Percentiles rank a stretch among this genome's conserved stretches.
These are phyloP conservation scores for Samia ricini DNA, from an alignment of 1,140 invertebrate species.

Conservation along the genomic window DNA sequence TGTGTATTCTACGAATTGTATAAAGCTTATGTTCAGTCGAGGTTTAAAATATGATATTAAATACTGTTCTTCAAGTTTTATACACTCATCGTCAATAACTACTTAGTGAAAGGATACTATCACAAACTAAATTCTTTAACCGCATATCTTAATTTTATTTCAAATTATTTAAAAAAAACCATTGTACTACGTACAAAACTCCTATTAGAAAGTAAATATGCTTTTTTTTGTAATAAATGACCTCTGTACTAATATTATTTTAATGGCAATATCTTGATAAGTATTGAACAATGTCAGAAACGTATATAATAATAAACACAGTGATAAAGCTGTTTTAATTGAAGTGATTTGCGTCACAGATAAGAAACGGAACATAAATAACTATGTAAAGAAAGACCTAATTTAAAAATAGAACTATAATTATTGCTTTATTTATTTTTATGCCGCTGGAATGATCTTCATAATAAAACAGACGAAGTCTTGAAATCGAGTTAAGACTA, in stretches of 20 bases:
- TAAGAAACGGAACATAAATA: constrained; percentile 10
- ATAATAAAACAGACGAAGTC: background rate
- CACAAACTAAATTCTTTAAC: no score
- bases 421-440: background rate
- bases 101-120: no score
- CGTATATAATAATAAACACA: constrained; percentile 6
- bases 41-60: no score
- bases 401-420: constrained; percentile 4
- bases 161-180: background rate
- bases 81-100: no score
- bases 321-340: constrained; percentile 23
- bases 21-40: no score
- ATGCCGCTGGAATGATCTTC: background rate
- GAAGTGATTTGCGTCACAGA: constrained; percentile 18
- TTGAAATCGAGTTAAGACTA: background rate
- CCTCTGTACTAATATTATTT: constrained; percentile 12
- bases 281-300: constrained; percentile 15
- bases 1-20: no score
- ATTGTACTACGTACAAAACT: background rate
- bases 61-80: no score
- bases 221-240: constrained; percentile 4
- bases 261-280: background rate
- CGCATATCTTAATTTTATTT: background rate
- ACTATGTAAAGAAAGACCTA: background rate
- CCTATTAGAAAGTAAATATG: background rate